These are phyloP conservation scores for Empidonax alnorum DNA, from an alignment of 2,113 vertebrate species.

Conservation along the genomic window DNA sequence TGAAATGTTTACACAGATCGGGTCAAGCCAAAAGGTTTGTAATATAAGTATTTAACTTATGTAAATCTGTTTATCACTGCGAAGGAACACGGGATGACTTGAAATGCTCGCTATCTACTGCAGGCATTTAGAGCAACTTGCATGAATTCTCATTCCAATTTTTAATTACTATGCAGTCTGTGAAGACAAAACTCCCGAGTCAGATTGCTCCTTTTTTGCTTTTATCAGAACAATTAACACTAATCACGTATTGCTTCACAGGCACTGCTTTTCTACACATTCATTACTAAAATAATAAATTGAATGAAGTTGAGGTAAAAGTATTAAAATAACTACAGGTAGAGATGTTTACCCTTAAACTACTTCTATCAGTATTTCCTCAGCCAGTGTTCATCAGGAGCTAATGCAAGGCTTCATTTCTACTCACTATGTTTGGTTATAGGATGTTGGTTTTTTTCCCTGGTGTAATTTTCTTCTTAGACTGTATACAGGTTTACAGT, in stretches of 20 bases:
- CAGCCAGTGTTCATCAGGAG: background rate
- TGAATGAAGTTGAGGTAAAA: background rate
- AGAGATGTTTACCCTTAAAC: background rate
- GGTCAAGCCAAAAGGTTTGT: slow-evolving; percentile 42
- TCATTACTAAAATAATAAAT: background rate
- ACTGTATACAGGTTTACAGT: background rate
- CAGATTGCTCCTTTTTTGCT: slow-evolving; percentile 48
- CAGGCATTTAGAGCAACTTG: background rate
- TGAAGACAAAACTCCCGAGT: slow-evolving; percentile 30
- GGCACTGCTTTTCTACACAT: background rate
- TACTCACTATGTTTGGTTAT: background rate
- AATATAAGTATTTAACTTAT: slow-evolving; percentile 18
- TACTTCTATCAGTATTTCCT: background rate
- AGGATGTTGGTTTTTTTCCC: background rate
- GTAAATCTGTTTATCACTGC: slow-evolving; percentile 45
- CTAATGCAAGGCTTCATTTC: background rate
- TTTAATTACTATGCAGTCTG: slow-evolving; percentile 51
- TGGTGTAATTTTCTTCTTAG: background rate
- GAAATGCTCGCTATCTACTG: slow-evolving; percentile 26
- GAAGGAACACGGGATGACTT: background rate
- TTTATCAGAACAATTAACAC: slow-evolving; percentile 59
- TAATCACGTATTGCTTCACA: background rate
- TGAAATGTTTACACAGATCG: slow-evolving; percentile 6
- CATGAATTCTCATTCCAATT: slow-evolving; percentile 46
- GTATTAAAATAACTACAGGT: background rate